These are phyloP conservation scores for Desmophyllum pertusum DNA, from an alignment of 92 coral and sea anemone genomes.

Conservation along the genomic window DNA sequence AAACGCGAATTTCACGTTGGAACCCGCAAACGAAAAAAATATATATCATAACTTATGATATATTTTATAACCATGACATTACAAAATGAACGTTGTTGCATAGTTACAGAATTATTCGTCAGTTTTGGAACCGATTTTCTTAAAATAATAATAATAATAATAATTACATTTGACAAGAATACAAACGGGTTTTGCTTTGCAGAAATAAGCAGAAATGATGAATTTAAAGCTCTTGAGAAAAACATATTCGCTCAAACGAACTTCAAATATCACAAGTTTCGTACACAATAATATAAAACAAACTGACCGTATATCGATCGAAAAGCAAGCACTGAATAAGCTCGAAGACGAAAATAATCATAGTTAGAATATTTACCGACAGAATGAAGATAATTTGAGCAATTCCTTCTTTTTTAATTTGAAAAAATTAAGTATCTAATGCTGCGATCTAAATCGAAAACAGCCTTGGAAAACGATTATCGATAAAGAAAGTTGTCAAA, in stretches of 20 bases:
- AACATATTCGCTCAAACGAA: neutral
- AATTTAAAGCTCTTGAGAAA: neutral
- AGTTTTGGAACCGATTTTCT: neutral
- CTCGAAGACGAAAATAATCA: too few species aligned
- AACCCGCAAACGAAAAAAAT: neutral
- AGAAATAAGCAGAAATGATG: neutral
- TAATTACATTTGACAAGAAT: neutral
- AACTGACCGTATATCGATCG: neutral
- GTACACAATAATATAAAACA: neutral
- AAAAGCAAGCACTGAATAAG: neutral
- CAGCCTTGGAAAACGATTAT: too few species aligned
- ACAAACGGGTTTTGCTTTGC: too few species aligned
- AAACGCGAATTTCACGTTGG: conserved; percentile 1
- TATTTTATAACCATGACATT: too few species aligned
- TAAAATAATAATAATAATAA: neutral
- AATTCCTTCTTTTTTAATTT: neutral
- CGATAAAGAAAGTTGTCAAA: too few species aligned
- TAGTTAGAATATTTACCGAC: neutral
- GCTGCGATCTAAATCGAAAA: too few species aligned
- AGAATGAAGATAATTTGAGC: neutral
- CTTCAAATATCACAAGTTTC: neutral
- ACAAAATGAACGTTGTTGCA: conserved; percentile 4
- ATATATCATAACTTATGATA: neutral
- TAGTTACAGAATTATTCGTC: conserved; percentile 9
- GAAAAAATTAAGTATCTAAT: too few species aligned